These are phyloP conservation scores for Catharus minimus DNA, from an alignment of 2,113 vertebrate genomes.

Conservation along the genomic window DNA sequence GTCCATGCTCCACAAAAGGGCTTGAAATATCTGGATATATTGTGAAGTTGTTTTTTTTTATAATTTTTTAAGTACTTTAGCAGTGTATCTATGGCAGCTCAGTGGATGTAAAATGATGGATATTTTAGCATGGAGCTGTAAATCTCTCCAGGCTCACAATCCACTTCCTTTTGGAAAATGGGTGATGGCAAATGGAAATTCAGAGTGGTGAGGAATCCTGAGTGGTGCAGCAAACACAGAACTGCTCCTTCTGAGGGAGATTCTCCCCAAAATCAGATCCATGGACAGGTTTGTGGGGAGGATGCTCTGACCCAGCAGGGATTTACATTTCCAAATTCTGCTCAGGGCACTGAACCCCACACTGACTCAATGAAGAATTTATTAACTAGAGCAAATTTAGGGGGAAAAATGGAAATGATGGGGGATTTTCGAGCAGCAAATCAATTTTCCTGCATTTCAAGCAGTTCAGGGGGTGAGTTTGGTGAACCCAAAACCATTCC, in stretches of 20 bases:
- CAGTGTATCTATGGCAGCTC: constrained; percentile 36
- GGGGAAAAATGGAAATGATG: rapidly evolving
- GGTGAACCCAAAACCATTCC: neutral
- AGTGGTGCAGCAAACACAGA: neutral
- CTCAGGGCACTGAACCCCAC: rapidly evolving
- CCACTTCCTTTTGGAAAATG: neutral
- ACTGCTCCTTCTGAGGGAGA: neutral
- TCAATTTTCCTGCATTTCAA: neutral
- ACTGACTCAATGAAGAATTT: neutral
- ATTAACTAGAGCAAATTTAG: neutral
- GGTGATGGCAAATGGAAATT: constrained; percentile 36
- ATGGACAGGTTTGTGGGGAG: neutral
- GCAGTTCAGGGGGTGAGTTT: neutral
- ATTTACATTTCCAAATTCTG: neutral
- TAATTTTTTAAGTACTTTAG: constrained; percentile 48
- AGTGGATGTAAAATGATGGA: constrained; percentile 51
- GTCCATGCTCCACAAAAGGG: constrained; percentile 21
- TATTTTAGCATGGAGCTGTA: constrained; percentile 48
- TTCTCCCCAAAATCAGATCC: neutral
- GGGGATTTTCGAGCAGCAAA: rapidly evolving
- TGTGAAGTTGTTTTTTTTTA: constrained; percentile 5
- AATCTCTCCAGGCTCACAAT: constrained; percentile 42
- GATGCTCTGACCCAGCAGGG: neutral
- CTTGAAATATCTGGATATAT: constrained; percentile 55
- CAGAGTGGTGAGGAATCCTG: neutral